These are phyloP conservation scores for Onychorhynchus coronatus DNA, from an alignment of 2,113 vertebrate genomes.

Conservation along the genomic window DNA sequence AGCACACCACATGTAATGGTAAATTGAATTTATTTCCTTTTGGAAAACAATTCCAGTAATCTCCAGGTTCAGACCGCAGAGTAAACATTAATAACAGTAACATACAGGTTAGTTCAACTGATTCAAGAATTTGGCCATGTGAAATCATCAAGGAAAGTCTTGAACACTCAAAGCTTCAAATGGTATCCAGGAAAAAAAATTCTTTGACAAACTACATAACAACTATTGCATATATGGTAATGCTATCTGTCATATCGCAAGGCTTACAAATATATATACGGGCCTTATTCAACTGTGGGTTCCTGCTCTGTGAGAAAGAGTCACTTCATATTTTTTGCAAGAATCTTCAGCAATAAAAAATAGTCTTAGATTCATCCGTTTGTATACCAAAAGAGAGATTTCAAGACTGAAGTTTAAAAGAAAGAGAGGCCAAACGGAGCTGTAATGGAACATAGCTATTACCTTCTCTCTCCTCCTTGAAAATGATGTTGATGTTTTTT, in stretches of 20 bases:
- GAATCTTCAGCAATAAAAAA: slow-evolving; percentile 81
- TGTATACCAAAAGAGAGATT: slow-evolving; percentile 79
- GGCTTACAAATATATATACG: slow-evolving; percentile 85
- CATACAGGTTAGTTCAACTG: slow-evolving; percentile 94
- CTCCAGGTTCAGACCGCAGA: slow-evolving; percentile 95
- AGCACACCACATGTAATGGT: slow-evolving; percentile 77
- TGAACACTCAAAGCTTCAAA: slow-evolving; percentile 86
- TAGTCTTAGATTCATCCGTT: slow-evolving; percentile 73
- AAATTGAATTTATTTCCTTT: slow-evolving; percentile 89
- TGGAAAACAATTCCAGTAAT: slow-evolving; percentile 94
- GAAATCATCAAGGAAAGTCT: slow-evolving; percentile 88
- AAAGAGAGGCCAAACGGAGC: slow-evolving; percentile 75
- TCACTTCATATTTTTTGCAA: slow-evolving; percentile 69
- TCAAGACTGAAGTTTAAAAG: slow-evolving; percentile 70
- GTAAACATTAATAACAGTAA: slow-evolving; percentile 99
- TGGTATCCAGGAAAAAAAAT: slow-evolving; percentile 85
- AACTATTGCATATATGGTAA: slow-evolving; percentile 97
- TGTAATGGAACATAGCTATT: slow-evolving; percentile 59
- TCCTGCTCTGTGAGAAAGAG: slow-evolving; percentile 70
- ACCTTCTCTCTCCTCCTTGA: slow-evolving; percentile 66
- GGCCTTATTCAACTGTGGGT: slow-evolving; percentile 79
- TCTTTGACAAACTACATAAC: slow-evolving; percentile 87
- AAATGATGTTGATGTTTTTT: slow-evolving; percentile 51
- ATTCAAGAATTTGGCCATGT: slow-evolving; percentile 86
- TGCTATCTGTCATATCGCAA: slow-evolving; percentile 86